A percentile compares a stretch with the other conserved stretches of the same genome.
These are phyloP conservation scores for Prietella phreatophila DNA, from an alignment of 2,113 vertebrate species.

Conservation along the genomic window DNA sequence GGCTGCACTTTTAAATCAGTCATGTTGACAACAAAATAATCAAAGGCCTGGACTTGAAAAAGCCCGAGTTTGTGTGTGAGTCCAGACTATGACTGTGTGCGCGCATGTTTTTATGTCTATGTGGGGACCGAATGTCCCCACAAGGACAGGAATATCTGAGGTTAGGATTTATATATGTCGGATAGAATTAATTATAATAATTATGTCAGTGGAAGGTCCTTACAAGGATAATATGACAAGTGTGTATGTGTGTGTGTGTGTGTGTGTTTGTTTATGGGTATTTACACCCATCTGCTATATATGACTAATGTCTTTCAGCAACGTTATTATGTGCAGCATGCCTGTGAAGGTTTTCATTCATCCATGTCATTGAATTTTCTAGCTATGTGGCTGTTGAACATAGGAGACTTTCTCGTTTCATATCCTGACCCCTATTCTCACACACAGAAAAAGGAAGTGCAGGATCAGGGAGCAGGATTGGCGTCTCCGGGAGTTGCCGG, in stretches of 20 bases:
- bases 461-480: not conserved
- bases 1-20: constrained; percentile 55
- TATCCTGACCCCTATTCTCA: not conserved
- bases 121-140: not conserved
- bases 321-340: not conserved
- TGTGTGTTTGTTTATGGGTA: not conserved
- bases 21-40: constrained; percentile 54
- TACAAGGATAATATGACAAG: not conserved
- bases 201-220: not conserved
- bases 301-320: not conserved
- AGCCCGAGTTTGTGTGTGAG: constrained; percentile 49
- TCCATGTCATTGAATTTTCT: not conserved
- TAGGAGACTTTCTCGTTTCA: not conserved
- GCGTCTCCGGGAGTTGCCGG: not conserved
- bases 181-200: not conserved
- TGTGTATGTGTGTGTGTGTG: not conserved
- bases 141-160: not conserved
- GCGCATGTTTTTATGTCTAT: not conserved
- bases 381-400: not conserved
- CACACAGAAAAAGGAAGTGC: constrained; percentile 8
- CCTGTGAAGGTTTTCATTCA: not conserved
- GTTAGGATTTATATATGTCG: not conserved
- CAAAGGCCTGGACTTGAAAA: constrained; percentile 57
- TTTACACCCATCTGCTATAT: not conserved
- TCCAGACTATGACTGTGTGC: not conserved